Conservation (phyloP, 2,797 vertebrate genomes). For the Eulemur albifrons region DNA sequence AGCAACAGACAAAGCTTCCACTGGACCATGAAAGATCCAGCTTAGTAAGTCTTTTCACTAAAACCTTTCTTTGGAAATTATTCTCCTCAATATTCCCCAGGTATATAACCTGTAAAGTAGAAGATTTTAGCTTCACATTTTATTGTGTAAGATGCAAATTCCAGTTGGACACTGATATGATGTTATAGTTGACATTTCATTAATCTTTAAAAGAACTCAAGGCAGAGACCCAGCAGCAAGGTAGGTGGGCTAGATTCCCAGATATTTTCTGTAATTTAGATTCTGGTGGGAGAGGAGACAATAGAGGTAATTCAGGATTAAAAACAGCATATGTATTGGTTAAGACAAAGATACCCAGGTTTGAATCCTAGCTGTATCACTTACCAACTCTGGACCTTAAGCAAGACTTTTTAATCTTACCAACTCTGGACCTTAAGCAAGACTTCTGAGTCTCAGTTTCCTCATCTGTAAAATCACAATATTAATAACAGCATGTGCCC, state of each 20-base stretch:
- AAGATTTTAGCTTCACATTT: constrained; percentile 40
- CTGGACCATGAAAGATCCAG: constrained; percentile 46
- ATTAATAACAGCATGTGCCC: background rate
- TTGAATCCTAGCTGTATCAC: background rate
- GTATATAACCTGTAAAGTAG: constrained; percentile 1
- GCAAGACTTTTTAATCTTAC: background rate
- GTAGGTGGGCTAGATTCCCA: background rate
- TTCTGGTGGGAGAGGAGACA: background rate
- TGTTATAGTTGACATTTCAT: constrained; percentile 22
- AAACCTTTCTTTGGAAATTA: constrained; percentile 51
- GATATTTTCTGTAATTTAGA: background rate
- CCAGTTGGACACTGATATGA: background rate
- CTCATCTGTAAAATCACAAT: background rate
- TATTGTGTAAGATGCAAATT: constrained; percentile 32
- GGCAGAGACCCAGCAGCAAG: background rate
- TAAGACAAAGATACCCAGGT: background rate
- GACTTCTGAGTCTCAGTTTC: background rate
- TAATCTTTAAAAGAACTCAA: constrained; percentile 38
- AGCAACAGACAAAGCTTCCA: constrained; percentile 67
- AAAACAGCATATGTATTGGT: background rate
- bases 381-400: background rate
- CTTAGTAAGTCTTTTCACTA: constrained; percentile 67
- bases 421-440: no score
- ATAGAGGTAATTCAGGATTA: background rate
- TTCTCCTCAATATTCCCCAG: background rate